These are phyloP conservation scores for Drosophila jambulina DNA, from an alignment of 1,140 invertebrate species.

Conservation along the genomic window DNA sequence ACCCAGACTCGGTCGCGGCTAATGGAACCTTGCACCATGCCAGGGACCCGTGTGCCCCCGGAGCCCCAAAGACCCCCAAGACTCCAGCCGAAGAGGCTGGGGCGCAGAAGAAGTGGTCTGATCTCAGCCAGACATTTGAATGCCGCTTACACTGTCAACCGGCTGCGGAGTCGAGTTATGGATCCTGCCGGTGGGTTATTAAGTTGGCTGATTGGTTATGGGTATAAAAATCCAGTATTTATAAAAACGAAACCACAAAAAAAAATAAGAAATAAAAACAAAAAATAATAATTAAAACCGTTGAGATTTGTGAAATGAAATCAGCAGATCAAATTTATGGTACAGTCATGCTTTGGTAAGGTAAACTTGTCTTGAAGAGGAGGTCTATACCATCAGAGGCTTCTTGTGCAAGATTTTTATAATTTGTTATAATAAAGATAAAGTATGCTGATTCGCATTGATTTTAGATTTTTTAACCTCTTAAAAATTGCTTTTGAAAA, in stretches of 20 bases:
- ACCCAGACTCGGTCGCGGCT: slow-evolving; percentile 51
- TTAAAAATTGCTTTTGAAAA: neutral
- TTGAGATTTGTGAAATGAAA: slow-evolving; percentile 37
- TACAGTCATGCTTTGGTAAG: slow-evolving; percentile 5
- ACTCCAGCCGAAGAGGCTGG: slow-evolving; percentile 19
- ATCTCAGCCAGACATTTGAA: slow-evolving; percentile 55
- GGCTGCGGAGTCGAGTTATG: slow-evolving; percentile 28
- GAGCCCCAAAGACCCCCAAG: neutral
- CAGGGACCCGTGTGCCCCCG: slow-evolving; percentile 11
- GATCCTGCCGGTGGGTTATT: slow-evolving; percentile 21
- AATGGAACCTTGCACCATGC: slow-evolving; percentile 73
- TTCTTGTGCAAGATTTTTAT: neutral
- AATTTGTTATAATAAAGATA: neutral
- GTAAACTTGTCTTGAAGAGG: no score
- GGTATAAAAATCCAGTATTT: slow-evolving; percentile 10
- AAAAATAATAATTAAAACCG: slow-evolving; percentile 26
- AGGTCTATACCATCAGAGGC: neutral
- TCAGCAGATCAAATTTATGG: slow-evolving; percentile 19
- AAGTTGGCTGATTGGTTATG: slow-evolving; percentile 40
- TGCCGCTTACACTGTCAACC: slow-evolving; percentile 34
- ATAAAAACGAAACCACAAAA: slow-evolving; percentile 20
- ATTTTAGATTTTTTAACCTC: neutral
- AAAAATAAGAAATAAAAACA: neutral
- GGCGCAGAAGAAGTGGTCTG: slow-evolving; percentile 34
- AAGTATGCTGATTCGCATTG: neutral